Percentiles rank a stretch among this genome's conserved stretches.
Evolutionary conservation across 2,113 vertebrate species (phyloP).

Genomic region (Solea senegalensis): DNA sequence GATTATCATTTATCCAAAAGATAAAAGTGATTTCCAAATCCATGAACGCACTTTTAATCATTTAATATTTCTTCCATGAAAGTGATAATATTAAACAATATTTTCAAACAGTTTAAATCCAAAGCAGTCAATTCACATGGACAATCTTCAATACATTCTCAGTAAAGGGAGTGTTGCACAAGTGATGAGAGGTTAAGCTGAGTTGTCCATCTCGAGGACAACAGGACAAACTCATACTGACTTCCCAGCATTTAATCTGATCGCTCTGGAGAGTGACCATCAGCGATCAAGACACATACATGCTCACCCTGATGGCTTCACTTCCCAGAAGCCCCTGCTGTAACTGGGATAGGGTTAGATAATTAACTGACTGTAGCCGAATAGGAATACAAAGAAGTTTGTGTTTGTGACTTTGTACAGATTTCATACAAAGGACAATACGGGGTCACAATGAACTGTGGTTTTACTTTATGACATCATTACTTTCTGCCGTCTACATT

Average conservation of each 20-base stretch:
- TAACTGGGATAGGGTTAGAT: background rate
- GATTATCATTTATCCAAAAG: constrained; percentile 8
- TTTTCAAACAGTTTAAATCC: background rate
- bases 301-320: constrained; percentile 8
- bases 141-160: background rate
- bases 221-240: constrained; percentile 6
- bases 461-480: constrained; percentile 17
- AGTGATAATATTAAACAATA: background rate
- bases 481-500: background rate
- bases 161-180: background rate
- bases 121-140: background rate
- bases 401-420: background rate
- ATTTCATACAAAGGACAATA: constrained; percentile 21
- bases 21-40: constrained; percentile 14
- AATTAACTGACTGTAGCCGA: too few relatives aligned
- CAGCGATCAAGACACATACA: constrained; percentile 20
- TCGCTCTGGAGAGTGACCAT: constrained; percentile 16
- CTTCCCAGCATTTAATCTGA: constrained; percentile 33
- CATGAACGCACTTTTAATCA: background rate
- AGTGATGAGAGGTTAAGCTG: background rate
- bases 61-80: background rate
- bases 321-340: background rate
- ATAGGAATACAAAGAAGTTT: constrained; percentile 4
- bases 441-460: background rate
- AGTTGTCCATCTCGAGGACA: constrained; percentile 26